A percentile compares a stretch with the other conserved stretches of the same genome.
Conservation (phyloP, 2,113 vertebrate species). For the Galbula dea region DNA sequence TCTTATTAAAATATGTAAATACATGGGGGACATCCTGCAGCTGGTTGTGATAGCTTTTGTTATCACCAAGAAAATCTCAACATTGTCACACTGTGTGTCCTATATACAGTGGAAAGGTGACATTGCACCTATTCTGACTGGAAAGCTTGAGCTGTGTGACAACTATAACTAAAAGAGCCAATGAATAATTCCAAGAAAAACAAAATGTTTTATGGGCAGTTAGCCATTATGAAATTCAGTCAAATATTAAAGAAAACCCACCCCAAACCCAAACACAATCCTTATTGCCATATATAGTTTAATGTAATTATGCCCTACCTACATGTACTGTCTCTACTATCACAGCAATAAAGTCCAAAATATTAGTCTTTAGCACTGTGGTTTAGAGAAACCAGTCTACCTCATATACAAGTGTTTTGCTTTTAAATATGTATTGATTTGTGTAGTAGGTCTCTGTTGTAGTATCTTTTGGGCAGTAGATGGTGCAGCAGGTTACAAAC, state of each 20-base stretch:
- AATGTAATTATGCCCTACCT: background rate
- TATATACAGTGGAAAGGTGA: background rate
- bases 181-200: background rate
- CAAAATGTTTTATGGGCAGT: background rate
- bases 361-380: background rate
- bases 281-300: background rate
- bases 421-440: background rate
- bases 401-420: background rate
- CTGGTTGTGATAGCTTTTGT: constrained; percentile 34
- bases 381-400: background rate
- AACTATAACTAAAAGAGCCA: background rate
- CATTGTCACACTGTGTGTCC: background rate
- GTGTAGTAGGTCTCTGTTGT: background rate
- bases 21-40: constrained; percentile 14
- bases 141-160: background rate
- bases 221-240: background rate
- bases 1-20: constrained; percentile 58
- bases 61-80: constrained; percentile 4
- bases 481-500: constrained; percentile 20
- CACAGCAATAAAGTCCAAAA: background rate
- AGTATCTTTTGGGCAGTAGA: constrained; percentile 35
- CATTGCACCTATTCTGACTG: background rate
- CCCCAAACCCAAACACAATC: background rate
- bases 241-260: background rate
- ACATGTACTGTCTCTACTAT: background rate